Conservation (phyloP, 2,797 vertebrate genomes). For the Lepus oiostolus region DNA sequence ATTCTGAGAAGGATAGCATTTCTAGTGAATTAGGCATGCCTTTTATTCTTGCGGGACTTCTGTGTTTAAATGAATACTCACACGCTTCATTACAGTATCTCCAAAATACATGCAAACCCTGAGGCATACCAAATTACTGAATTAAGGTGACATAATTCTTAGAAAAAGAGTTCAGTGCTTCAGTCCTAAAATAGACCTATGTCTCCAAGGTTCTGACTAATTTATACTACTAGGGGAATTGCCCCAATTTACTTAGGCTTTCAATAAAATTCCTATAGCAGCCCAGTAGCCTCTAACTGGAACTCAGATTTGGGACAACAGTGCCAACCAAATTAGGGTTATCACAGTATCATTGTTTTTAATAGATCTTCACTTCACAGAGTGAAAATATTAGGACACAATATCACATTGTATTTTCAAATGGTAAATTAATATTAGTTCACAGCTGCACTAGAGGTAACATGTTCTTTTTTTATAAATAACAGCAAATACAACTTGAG, state of each 20-base stretch:
- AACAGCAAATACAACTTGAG: background rate
- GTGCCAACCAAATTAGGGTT: slow-evolving; percentile 63
- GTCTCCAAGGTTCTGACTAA: slow-evolving; percentile 83
- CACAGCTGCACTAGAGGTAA: background rate
- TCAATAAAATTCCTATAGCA: slow-evolving; percentile 72
- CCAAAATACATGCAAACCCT: slow-evolving; percentile 80
- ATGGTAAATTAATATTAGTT: background rate
- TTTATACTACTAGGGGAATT: slow-evolving; percentile 80
- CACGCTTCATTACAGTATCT: slow-evolving; percentile 83
- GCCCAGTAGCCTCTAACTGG: slow-evolving; percentile 73
- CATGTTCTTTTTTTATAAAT: slow-evolving; percentile 20
- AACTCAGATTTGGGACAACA: slow-evolving; percentile 65
- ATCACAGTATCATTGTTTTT: slow-evolving; percentile 76
- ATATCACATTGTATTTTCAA: background rate
- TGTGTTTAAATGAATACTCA: slow-evolving; percentile 83
- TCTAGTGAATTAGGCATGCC: slow-evolving; percentile 77
- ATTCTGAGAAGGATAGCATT: slow-evolving; percentile 66
- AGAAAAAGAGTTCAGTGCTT: slow-evolving; percentile 76
- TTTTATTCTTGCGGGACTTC: slow-evolving; percentile 81
- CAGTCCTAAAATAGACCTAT: slow-evolving; percentile 78
- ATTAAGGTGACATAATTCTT: slow-evolving; percentile 86
- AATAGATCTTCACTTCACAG: slow-evolving; percentile 65
- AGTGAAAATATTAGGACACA: slow-evolving; percentile 49
- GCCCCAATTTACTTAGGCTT: slow-evolving; percentile 81
- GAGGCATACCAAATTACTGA: slow-evolving; percentile 84